Conservation (phyloP, 2,797 vertebrate genomes). For the Toxotes lorentzi region DNA sequence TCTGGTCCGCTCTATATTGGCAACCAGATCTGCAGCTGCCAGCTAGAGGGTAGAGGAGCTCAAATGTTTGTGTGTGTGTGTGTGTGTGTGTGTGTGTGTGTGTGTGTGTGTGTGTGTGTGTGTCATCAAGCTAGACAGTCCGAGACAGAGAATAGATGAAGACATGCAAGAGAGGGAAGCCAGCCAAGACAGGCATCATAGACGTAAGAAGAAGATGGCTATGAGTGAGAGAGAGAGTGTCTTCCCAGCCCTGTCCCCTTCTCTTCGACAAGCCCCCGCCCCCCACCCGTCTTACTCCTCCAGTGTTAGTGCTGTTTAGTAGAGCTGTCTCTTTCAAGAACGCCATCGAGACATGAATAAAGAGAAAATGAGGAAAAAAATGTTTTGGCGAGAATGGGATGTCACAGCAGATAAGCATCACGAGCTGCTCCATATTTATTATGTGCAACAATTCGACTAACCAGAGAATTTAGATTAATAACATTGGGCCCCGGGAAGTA, state of each 20-base stretch:
- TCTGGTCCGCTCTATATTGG: slow-evolving; percentile 83
- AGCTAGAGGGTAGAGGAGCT: slow-evolving; percentile 72
- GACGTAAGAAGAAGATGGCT: slow-evolving; percentile 69
- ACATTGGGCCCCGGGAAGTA: slow-evolving; percentile 94
- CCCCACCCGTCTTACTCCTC: slow-evolving; percentile 47
- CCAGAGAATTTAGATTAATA: slow-evolving; percentile 99
- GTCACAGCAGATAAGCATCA: slow-evolving; percentile 89
- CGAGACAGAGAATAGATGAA: slow-evolving; percentile 81
- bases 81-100: slow-evolving; percentile 47
- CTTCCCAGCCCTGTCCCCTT: slow-evolving; percentile 59
- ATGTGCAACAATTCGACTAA: slow-evolving; percentile 96
- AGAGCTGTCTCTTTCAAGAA: slow-evolving; percentile 81
- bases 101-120: slow-evolving; percentile 52
- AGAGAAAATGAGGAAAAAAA: slow-evolving; percentile 74
- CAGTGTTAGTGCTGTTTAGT: slow-evolving; percentile 78
- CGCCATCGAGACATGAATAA: slow-evolving; percentile 79
- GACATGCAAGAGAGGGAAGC: slow-evolving; percentile 79
- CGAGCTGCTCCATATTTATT: slow-evolving; percentile 96
- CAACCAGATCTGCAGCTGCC: slow-evolving; percentile 82
- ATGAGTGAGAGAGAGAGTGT: slow-evolving; percentile 61
- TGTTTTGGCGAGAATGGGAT: slow-evolving; percentile 83
- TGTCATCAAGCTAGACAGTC: slow-evolving; percentile 78
- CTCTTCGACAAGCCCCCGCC: slow-evolving; percentile 16
- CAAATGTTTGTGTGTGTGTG: slow-evolving; percentile 51
- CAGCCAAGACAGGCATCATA: slow-evolving; percentile 76